These are phyloP conservation scores for Scatophagus argus DNA, from an alignment of 2,113 vertebrate species.

Conservation along the genomic window DNA sequence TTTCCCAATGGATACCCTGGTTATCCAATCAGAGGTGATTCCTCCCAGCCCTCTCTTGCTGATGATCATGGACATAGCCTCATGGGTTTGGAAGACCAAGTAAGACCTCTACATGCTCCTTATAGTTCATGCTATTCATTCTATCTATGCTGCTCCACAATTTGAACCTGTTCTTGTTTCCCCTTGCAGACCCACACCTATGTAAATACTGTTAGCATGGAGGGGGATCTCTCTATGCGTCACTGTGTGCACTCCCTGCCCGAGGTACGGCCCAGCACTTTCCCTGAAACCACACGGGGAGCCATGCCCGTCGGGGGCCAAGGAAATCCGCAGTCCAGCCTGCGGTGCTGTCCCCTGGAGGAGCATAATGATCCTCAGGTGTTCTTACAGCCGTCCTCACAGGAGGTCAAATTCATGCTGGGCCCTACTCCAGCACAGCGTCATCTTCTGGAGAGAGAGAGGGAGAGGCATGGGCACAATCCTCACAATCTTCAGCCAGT, in stretches of 20 bases:
- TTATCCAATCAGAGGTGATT: slow-evolving; percentile 89
- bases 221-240: slow-evolving; percentile 90
- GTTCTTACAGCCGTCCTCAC: slow-evolving; percentile 89
- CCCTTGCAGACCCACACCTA: slow-evolving; percentile 94
- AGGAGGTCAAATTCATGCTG: slow-evolving; percentile 96
- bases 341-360: slow-evolving; percentile 87
- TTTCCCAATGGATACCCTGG: slow-evolving; percentile 96
- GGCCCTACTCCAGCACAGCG: slow-evolving; percentile 89
- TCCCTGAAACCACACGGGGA: slow-evolving; percentile 82
- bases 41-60: slow-evolving; percentile 89
- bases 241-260: slow-evolving; percentile 94
- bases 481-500: slow-evolving; percentile 77
- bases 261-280: slow-evolving; percentile 87
- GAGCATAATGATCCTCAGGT: slow-evolving; percentile 91
- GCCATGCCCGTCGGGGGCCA: slow-evolving; percentile 73
- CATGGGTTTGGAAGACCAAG: slow-evolving; percentile 95
- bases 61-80: slow-evolving; percentile 93
- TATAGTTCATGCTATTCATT: background rate
- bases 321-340: slow-evolving; percentile 76
- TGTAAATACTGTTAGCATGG: slow-evolving; percentile 92
- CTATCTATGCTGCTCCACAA: background rate
- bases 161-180: slow-evolving; percentile 10
- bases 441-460: slow-evolving; percentile 86
- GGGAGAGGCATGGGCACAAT: slow-evolving; percentile 77
- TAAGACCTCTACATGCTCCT: slow-evolving; percentile 57